Base-by-base conservation (phyloP, 2,113 vertebrate species). In the Hemiprocne comata region DNA sequence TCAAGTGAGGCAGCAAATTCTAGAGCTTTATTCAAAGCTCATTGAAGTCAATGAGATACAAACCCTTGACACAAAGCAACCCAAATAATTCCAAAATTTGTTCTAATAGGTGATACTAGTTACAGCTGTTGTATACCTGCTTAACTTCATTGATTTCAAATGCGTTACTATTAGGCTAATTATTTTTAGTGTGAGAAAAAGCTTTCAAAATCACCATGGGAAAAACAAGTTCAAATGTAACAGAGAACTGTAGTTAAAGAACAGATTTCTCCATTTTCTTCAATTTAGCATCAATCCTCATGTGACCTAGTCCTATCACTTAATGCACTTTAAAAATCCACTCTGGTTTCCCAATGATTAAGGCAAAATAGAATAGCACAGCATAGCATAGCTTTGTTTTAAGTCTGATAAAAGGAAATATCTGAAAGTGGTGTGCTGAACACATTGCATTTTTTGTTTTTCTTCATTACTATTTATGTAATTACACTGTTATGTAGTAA, bases 151-250 rank as follows among this genome's bases (percentile, higher is more conserved):
- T 75, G 81, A 89, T 91, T 91, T 82, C 23, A 87, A 61, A 67
- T 28, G 53, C 70, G 61, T 81, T 84, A 25, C 73, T 81, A 50
- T 82, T 82, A 82, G 66, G 57, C 67, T 81, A 85, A 95, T 92
- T 87, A 69, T 73, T 83, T 94, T 76, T 75, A 82, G 74, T 33
- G 31, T 55, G 62, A 73, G 36, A 31, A 28, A 66, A 85, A 71
- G 74, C 40, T 92, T 91, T 88, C 67, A 85, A 79, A 93, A 90
- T 80, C 67, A 40, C 54, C 46, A 26, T 17, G 64, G 88, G 90
- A 94, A 85, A 90, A 89, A 54, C 72, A 90, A 76, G 71, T 93
- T 95, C 75, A 94, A 77, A 80, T 61, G 44, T 53, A 87, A 90
- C 64, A 94, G 82, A 93, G 81, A 82, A 53, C 54, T 15, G 2